Base-by-base conservation (phyloP, 2,797 vertebrate genomes). In the Syncerus caffer region DNA sequence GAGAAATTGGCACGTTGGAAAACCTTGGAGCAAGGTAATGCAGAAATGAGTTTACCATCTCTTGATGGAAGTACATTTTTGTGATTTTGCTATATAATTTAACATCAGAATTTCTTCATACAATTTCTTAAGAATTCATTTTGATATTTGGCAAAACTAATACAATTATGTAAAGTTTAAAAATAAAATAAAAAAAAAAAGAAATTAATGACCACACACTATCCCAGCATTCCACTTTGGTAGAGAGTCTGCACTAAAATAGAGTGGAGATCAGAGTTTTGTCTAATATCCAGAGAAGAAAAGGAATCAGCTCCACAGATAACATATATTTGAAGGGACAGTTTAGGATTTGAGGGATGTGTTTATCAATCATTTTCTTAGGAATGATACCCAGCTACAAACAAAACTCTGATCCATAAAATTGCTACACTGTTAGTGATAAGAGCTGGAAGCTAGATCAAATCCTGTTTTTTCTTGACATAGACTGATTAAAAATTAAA, bases 281-380 rank as follows among this genome's bases (percentile, higher is more conserved):
- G 67, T 85, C 74, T 92, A 57, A 89, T 94, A 85, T 60, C 92
- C 95, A 50, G 74, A 93, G 76, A 51, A 93, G 13, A 74, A 51
- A 82, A 79, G 82, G 60, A 87, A 83, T 23, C 50, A 31, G 29
- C 16, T 23, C 29, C 47, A 15, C 27, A 27, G 25, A 62, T 55
- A 17, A 29, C 6, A 4, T 51, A 57, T 67, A 74, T 91, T 83
- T 55, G 71, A 89, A 85, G 53, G 96, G 80, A 90, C n/a, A 23
- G 42, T 64, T 84, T 31, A 21, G 19, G 78, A 90, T 13, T 29
- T 0, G 0, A 34, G 53, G 29, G 7, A 7, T n/a, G 25, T 55
- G 23, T 31, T 80, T 38, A 55, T 23, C 80, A 15, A 15, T 82
- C 27, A 0, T 23, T 85, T 92, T 92, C 85, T 93, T 60, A 62